Conservation (phyloP, 2,888 invertebrate genomes). For the Anorthoa munda region DNA sequence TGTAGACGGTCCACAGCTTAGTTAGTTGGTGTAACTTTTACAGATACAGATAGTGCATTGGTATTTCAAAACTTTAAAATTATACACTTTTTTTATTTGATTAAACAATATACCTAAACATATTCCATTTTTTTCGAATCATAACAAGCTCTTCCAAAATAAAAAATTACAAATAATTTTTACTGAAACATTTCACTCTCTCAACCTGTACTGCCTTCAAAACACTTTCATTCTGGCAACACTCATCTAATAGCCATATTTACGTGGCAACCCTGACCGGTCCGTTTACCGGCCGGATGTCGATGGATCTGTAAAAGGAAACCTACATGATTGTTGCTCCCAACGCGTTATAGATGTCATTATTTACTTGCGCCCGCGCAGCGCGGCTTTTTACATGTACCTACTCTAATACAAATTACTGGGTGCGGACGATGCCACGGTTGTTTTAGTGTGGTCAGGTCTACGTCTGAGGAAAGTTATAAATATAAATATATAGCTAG, state of each 20-base stretch:
- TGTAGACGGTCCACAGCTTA: background rate
- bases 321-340: constrained; percentile 83
- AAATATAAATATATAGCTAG: constrained; percentile 9
- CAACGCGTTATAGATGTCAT: constrained; percentile 84
- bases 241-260: constrained; percentile 43
- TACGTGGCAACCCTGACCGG: constrained; percentile 59
- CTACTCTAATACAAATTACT: constrained; percentile 64
- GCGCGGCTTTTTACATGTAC: constrained; percentile 64
- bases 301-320: constrained; percentile 83
- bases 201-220: background rate
- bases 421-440: constrained; percentile 40
- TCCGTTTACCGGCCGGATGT: constrained; percentile 85
- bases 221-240: constrained; percentile 27
- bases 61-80: background rate
- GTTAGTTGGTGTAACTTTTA: background rate
- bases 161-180: background rate
- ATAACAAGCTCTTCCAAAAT: background rate
- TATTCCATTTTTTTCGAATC: background rate
- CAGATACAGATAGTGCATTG: background rate
- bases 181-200: background rate
- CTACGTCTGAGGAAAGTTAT: constrained; percentile 22
- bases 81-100: background rate
- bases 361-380: constrained; percentile 77
- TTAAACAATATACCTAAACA: background rate
- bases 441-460: constrained; percentile 41